Percentiles rank a stretch among this genome's conserved stretches.
Evolutionary conservation across 2,888 invertebrate genomes (phyloP).

Genomic region (Drosophila ezoana): DNA sequence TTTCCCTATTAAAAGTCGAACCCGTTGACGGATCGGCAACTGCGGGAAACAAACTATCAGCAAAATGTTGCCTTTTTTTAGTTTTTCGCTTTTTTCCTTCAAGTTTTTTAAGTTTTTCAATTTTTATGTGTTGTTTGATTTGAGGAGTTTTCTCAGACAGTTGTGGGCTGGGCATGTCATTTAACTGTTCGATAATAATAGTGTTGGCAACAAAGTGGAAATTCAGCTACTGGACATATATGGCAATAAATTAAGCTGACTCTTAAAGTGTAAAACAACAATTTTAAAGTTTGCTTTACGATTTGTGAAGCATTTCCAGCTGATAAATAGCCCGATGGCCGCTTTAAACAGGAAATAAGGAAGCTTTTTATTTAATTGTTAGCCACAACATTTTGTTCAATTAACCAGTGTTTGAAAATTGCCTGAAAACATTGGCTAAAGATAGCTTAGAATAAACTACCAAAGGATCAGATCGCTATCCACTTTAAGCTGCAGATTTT

Average conservation of each 20-base stretch:
- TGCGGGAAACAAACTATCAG: slow-evolving; percentile 29
- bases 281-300: not conserved
- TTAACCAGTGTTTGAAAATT: no score
- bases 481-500: no score
- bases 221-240: slow-evolving; percentile 13
- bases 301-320: slow-evolving; percentile 14
- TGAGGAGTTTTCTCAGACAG: slow-evolving; percentile 11
- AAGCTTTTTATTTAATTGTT: not conserved
- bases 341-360: not conserved
- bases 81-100: not conserved
- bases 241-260: slow-evolving; percentile 6
- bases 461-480: no score
- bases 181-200: slow-evolving; percentile 15
- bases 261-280: not conserved
- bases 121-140: not conserved
- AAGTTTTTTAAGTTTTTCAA: not conserved
- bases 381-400: not conserved
- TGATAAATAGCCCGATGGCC: slow-evolving; percentile 1
- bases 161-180: slow-evolving; percentile 15
- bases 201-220: slow-evolving; percentile 6
- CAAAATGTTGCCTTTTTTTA: slow-evolving; percentile 2
- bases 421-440: no score
- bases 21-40: slow-evolving; percentile 53
- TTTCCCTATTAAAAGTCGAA: slow-evolving; percentile 56
- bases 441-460: not conserved